These are phyloP conservation scores for Delphinus delphis DNA, from an alignment of 2,113 vertebrate genomes.

Conservation along the genomic window DNA sequence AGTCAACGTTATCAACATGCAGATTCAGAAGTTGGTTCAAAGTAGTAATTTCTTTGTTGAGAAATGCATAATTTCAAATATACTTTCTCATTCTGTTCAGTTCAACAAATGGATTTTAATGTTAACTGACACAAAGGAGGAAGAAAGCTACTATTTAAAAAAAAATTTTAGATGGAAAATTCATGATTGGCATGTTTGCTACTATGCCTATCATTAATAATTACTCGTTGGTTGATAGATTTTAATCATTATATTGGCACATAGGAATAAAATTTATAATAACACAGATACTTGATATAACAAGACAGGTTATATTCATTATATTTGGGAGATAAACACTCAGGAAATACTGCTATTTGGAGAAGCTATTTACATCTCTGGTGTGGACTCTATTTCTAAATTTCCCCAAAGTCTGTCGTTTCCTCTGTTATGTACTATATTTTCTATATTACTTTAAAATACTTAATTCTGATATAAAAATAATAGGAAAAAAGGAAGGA, in stretches of 20 bases:
- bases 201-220: neutral
- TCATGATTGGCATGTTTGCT: neutral
- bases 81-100: neutral
- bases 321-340: neutral
- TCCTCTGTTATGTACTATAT: neutral
- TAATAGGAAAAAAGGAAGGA: neutral
- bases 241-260: neutral
- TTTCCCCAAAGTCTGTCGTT: neutral
- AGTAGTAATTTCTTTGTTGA: constrained; percentile 15
- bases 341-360: neutral
- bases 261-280: neutral
- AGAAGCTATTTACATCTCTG: neutral
- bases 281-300: neutral
- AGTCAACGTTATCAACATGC: neutral
- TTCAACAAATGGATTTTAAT: constrained; percentile 34
- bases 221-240: neutral
- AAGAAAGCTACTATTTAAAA: neutral
- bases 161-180: neutral
- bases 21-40: constrained; percentile 10
- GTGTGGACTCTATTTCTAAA: neutral
- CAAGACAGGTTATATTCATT: neutral
- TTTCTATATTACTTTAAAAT: neutral
- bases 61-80: constrained; percentile 40
- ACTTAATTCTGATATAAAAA: neutral
- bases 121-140: constrained; percentile 13